Base-by-base conservation (phyloP, 2,888 invertebrate species). In the Antheraea assamensis region DNA sequence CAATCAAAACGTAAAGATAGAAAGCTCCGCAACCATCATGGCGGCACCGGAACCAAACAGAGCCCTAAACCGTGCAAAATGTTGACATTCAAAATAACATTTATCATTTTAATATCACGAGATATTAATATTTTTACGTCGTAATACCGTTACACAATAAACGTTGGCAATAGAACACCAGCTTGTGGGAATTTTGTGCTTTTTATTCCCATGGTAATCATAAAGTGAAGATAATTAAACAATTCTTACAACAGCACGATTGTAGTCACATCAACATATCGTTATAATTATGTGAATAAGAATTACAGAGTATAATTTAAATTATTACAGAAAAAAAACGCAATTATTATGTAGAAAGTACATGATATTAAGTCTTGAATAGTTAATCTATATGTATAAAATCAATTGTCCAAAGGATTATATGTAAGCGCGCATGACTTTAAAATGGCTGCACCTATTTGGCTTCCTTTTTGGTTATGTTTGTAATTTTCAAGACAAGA, bases 61-160 rank as follows among this genome's bases (percentile, higher is more conserved):
- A 68, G 58, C 70, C 73, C 71, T 73, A 42, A 42, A 47, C 58
- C 73, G 31, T 73, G 73, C n/a, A 35, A 70, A 61, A 58, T 73
- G 15, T 49, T 74, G 74, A 74, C 74, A 74, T 74, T 74, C 74
- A 71, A 13, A 68, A 27, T 35, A 68, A 71, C 71, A 31, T 66
- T 35, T 42, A 68, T 13, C n/a, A 10, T 7, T 27, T 66, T 47
- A 58, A 64, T 64, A 27, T 47, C 35, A 68, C 71, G 71, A 68
- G 66, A 71, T 71, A 74, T 74, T 55, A 66, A 52, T 71, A 66
- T 61, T 73, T 47, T 71, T 35, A n/a, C 47, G 31, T 35, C 71
- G 71, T n/a, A 35, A 64, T 21, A 52, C 31, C 24, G 30, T 71
- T 71, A 58, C 71, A 71, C 71, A 71, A 71, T 64, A 58, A 70